Conservation (phyloP, 1,140 invertebrate species). For the Microplitis demolitor region DNA sequence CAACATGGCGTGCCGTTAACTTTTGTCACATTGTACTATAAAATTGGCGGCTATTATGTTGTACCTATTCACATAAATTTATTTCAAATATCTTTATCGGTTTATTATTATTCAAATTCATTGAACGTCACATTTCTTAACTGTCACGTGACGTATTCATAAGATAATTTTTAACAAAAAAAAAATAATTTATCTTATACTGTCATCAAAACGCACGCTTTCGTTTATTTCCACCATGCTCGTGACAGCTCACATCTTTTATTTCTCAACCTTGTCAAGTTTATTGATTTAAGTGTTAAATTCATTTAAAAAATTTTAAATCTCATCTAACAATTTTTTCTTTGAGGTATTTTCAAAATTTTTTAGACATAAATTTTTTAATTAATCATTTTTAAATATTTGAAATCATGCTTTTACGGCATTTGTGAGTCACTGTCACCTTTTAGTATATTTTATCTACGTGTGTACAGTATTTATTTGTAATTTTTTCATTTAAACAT, state of each 20-base stretch:
- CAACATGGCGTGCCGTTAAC: constrained; percentile 71
- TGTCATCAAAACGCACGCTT: background rate
- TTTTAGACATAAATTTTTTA: too few species aligned
- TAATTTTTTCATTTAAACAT: background rate
- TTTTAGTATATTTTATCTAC: too few species aligned
- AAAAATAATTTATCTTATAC: background rate
- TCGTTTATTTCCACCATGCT: background rate
- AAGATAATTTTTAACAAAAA: background rate
- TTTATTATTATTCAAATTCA: background rate
- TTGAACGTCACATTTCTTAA: background rate
- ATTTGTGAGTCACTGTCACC: constrained; percentile 46
- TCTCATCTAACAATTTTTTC: too few species aligned
- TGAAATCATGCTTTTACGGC: constrained; percentile 38
- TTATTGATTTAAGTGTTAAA: too few species aligned
- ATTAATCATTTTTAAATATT: too few species aligned
- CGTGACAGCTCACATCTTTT: background rate
- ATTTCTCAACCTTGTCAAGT: too few species aligned
- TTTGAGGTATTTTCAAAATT: too few species aligned
- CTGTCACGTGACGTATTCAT: background rate
- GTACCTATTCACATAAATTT: background rate
- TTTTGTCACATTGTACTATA: constrained; percentile 46
- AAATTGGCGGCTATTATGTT: constrained; percentile 15
- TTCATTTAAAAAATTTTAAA: too few species aligned
- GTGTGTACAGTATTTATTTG: background rate
- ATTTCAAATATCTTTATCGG: background rate